phyloP scores from a whole-genome alignment of 2,888 invertebrate genomes.

The Apoderus coryli region DNA sequence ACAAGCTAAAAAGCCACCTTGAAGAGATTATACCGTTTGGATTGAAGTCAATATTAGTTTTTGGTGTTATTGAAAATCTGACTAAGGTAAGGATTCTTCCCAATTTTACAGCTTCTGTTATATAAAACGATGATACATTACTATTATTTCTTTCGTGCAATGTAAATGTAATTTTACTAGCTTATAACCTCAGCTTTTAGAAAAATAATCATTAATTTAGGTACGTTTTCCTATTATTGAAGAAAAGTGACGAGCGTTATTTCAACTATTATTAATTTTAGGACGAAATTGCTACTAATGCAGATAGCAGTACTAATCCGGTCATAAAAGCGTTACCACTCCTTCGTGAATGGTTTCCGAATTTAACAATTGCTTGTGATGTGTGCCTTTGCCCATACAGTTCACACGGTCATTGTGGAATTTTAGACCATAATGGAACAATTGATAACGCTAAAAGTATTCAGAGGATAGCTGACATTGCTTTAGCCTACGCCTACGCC shows the following conservation, averaged over 20 bases:
- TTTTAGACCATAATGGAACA: conserved; percentile 51
- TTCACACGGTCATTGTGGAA: conserved; percentile 85
- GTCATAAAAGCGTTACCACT: conserved; percentile 65
- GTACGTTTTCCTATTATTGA: too few species aligned
- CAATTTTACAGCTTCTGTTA: neutral
- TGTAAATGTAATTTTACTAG: neutral
- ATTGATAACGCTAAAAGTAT: conserved; percentile 73
- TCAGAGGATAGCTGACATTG: conserved; percentile 67
- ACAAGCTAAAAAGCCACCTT: conserved; percentile 54
- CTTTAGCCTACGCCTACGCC: conserved; percentile 74
- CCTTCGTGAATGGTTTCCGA: conserved; percentile 61
- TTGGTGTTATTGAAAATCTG: conserved; percentile 68
- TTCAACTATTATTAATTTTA: too few species aligned
- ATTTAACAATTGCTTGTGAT: conserved; percentile 76
- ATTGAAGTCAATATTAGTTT: conserved; percentile 69
- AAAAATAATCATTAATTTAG: too few species aligned
- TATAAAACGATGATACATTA: too few species aligned
- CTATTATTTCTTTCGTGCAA: too few species aligned
- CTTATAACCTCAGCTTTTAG: neutral
- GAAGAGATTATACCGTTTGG: conserved; percentile 60
- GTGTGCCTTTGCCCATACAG: conserved; percentile 94
- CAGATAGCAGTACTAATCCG: conserved; percentile 69
- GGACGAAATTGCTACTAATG: conserved; percentile 62
- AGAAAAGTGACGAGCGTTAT: too few species aligned
- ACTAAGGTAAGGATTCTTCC: conserved; percentile 58